Base-by-base conservation (phyloP, 2,888 invertebrate species). In the Ommatoiulus sabulosus region DNA sequence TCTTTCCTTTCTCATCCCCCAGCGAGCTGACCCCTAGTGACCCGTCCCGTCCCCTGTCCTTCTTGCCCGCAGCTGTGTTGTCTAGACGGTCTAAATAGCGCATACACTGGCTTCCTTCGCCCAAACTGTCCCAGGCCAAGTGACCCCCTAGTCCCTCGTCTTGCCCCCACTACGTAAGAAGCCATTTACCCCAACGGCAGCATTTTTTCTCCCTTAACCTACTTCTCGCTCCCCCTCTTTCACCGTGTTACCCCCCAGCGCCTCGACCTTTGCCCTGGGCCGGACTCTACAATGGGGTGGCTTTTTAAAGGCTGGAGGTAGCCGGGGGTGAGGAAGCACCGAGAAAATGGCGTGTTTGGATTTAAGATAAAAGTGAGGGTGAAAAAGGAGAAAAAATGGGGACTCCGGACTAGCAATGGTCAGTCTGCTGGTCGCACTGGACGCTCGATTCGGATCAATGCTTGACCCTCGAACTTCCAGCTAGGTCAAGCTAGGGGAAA, bases 31-130 rank as follows among this genome's bases (percentile, higher is more conserved):
- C 88, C 88, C 88, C 44, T 1, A 12, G 35, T 88, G 88, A 88
- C 88, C 88, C 88, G 15, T 84, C 84, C 48, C 88, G 44, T 88
- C 84, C 84, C 84, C 35, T 88, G 88, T 88, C 88, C 88, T 52
- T 84, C 20, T 44, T 88, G 43, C 80, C 88, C 80, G 88, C 88
- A 88, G 88, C 88, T 88, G 88, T 88, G 88, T 88, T 88, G 88
- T 88, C 88, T 88, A 88, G 88, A 88, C 88, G 48, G 72, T 63
- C 87, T 57, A 72, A 87, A 72, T 72, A 44, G 44, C 87, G 72
- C 46, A 52, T 8, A 35, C 87, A 20, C 52, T 43, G 44, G 44
- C 87, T 87, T 52, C 87, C 85, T 52, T 35, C 44, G 35, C 52
- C 87, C 87, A 48, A 46, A 87, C 46, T 46, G 87, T 87, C 87